Evolutionary conservation across 2,113 vertebrate species (phyloP).

Genomic region (Setophaga petechia): DNA sequence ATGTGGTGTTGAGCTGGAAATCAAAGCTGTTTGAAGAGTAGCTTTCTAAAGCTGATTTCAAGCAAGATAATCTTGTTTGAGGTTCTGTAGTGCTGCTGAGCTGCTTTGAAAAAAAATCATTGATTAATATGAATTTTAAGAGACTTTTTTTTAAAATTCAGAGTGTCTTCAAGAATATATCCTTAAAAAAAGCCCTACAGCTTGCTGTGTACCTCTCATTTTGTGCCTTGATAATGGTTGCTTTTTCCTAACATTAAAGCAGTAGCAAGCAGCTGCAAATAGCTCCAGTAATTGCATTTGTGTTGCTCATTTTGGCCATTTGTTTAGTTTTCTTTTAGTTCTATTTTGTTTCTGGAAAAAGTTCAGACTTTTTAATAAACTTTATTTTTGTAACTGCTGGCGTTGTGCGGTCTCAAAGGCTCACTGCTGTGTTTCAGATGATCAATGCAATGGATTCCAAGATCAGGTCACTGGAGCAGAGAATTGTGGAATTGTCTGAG

Average conservation of each 20-base stretch:
- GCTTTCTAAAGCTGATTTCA: constrained; percentile 4
- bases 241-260: not conserved
- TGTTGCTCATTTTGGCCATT: not conserved
- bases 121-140: not conserved
- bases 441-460: constrained; percentile 99
- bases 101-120: not conserved
- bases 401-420: not conserved
- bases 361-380: not conserved
- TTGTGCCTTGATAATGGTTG: not conserved
- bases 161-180: not conserved
- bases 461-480: constrained; percentile 96
- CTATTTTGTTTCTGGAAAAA: not conserved
- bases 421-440: constrained; percentile 80
- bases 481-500: constrained; percentile 94
- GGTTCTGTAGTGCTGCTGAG: not conserved
- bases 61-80: not conserved
- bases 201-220: not conserved
- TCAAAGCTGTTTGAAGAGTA: not conserved
- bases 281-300: not conserved
- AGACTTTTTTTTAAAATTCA: not conserved
- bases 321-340: not conserved
- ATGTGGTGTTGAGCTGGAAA: constrained; percentile 30
- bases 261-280: not conserved
- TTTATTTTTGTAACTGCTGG: not conserved
- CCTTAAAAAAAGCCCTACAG: not conserved